Percentiles rank a stretch among this genome's conserved stretches.
Evolutionary conservation across 2,888 invertebrate genomes (phyloP).

Genomic region (Pachymerium ferrugineum): DNA sequence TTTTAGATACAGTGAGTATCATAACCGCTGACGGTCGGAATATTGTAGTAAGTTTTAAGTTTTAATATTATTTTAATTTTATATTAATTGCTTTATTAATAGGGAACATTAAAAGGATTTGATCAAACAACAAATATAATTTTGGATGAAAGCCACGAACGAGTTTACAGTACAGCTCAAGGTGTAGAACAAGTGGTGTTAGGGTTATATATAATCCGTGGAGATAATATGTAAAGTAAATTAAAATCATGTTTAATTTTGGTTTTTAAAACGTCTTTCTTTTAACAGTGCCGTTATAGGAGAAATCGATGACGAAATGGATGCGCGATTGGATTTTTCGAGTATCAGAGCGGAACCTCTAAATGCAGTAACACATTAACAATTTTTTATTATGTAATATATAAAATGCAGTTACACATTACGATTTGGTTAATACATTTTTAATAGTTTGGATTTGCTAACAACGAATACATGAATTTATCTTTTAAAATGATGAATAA

Average conservation of each 20-base stretch:
- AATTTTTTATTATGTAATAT: neutral
- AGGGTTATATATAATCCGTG: conserved; percentile 94
- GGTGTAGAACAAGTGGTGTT: conserved; percentile 94
- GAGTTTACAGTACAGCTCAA: conserved; percentile 87
- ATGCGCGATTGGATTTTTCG: conserved; percentile 52
- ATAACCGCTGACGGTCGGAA: conserved; percentile 94
- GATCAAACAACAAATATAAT: conserved; percentile 99
- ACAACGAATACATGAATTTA: too few species aligned
- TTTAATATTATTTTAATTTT: conserved; percentile 27
- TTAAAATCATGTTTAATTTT: conserved; percentile 7
- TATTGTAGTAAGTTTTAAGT: conserved; percentile 65
- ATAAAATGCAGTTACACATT: too few species aligned
- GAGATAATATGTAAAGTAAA: conserved; percentile 83
- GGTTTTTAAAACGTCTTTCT: conserved; percentile 38
- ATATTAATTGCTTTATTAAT: conserved; percentile 41
- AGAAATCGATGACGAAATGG: conserved; percentile 56
- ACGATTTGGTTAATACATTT: too few species aligned
- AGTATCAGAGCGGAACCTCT: conserved; percentile 55
- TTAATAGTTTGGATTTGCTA: too few species aligned
- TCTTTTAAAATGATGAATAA: neutral
- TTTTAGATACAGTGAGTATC: conserved; percentile 72
- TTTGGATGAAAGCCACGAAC: conserved; percentile 94
- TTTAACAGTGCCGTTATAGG: conserved; percentile 57
- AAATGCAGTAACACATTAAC: conserved; percentile 34
- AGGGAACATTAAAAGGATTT: conserved; percentile 95